phyloP scores from a whole-genome alignment of 2,888 invertebrate genomes.

The Drosophila pseudotakahashii region DNA sequence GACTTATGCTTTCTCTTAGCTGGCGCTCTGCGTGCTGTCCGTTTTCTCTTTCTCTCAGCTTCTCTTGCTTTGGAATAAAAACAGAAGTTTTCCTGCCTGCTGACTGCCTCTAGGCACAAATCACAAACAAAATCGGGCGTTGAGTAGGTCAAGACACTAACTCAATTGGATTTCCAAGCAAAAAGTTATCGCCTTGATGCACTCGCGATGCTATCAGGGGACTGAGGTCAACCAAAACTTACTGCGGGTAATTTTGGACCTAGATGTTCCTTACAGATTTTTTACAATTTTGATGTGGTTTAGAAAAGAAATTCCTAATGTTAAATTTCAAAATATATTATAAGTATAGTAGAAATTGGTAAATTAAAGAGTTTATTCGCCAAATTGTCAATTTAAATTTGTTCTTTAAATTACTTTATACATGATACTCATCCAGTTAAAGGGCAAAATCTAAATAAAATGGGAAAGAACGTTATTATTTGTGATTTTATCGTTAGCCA shows the following conservation, averaged over 20 bases:
- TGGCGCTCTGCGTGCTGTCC: conserved; percentile 36
- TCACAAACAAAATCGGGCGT: conserved; percentile 46
- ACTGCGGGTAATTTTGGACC: background rate
- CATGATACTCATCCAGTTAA: background rate
- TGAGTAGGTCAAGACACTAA: conserved; percentile 69
- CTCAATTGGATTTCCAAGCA: conserved; percentile 54
- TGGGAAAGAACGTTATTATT: background rate
- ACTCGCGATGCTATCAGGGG: conserved; percentile 9
- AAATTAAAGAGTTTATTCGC: too few relatives aligned
- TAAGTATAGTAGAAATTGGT: too few relatives aligned
- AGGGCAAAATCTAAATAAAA: background rate
- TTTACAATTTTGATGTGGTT: too few relatives aligned
- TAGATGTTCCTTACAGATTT: background rate
- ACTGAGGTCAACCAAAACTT: background rate
- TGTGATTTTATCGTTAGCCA: background rate
- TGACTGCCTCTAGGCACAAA: conserved; percentile 41
- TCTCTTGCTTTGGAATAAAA: conserved; percentile 13
- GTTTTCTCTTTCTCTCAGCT: background rate
- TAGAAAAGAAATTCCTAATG: too few relatives aligned
- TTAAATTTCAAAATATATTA: too few relatives aligned
- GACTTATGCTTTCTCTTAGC: conserved; percentile 56
- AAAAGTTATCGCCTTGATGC: conserved; percentile 40
- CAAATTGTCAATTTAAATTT: background rate
- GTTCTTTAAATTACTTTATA: background rate
- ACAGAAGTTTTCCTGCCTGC: conserved; percentile 25